A percentile compares a stretch with the other conserved stretches of the same genome.
phyloP scores from a whole-genome alignment of 2,113 vertebrate genomes.

The Mobula hypostoma region DNA sequence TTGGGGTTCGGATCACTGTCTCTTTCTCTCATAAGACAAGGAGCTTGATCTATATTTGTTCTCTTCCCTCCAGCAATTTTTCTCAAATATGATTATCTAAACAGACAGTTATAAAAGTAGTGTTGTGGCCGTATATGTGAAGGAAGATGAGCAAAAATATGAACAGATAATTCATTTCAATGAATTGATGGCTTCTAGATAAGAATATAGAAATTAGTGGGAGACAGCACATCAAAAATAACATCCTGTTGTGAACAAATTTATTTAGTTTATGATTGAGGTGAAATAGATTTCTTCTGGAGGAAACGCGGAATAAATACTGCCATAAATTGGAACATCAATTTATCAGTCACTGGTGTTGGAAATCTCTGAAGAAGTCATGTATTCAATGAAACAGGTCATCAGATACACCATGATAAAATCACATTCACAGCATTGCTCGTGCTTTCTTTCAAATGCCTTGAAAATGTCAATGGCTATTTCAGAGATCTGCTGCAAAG shows the following conservation, averaged over 20 bases:
- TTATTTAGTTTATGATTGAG: neutral
- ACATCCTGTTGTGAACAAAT: neutral
- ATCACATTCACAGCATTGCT: neutral
- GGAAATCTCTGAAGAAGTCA: neutral
- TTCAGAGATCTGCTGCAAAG: neutral
- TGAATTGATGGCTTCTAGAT: neutral
- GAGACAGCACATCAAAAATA: neutral
- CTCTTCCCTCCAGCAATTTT: neutral
- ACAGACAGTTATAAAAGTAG: neutral
- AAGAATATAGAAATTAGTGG: neutral
- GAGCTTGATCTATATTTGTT: neutral
- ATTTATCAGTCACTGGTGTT: neutral
- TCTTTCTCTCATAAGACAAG: neutral
- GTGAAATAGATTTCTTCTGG: neutral
- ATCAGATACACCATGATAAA: neutral
- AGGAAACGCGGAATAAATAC: neutral
- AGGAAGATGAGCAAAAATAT: neutral
- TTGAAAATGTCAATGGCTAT: neutral
- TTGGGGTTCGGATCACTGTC: neutral
- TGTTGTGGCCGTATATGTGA: neutral
- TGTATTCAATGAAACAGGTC: neutral
- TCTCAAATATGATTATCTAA: neutral
- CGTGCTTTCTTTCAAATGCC: neutral
- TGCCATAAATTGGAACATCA: neutral
- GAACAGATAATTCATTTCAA: neutral